Evolutionary conservation across 1,140 invertebrate species (phyloP).

Genomic region (Aphaenogaster floridana): DNA sequence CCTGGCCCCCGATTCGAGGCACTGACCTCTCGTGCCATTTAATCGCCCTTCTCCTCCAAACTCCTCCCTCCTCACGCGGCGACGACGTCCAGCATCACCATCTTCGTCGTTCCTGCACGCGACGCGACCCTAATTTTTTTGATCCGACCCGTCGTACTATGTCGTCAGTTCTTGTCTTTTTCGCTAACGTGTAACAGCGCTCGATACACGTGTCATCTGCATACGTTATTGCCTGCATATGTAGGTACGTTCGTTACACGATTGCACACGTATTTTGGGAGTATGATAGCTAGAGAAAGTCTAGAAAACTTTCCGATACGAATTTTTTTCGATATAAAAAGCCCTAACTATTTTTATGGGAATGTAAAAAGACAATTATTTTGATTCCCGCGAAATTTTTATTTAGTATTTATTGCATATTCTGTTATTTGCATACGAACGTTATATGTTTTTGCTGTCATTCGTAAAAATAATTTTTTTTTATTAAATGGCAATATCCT

Average conservation of each 20-base stretch:
- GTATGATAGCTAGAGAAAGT: slow-evolving; percentile 9
- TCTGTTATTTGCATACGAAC: background rate
- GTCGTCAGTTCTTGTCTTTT: slow-evolving; percentile 11
- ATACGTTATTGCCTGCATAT: background rate
- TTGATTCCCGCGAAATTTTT: slow-evolving; percentile 10
- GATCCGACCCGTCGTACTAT: background rate
- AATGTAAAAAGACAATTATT: slow-evolving; percentile 28
- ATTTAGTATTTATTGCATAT: slow-evolving; percentile 10
- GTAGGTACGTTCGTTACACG: slow-evolving; percentile 14
- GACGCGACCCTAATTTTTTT: slow-evolving; percentile 58
- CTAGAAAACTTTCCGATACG: slow-evolving; percentile 21
- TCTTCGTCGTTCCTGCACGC: slow-evolving; percentile 57
- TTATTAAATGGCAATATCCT: background rate
- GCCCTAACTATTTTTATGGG: slow-evolving; percentile 13
- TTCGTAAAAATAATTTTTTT: slow-evolving; percentile 20
- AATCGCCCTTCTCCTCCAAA: slow-evolving; percentile 77
- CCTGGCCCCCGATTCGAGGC: slow-evolving; percentile 84
- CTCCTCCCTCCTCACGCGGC: slow-evolving; percentile 49
- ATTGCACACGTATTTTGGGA: background rate
- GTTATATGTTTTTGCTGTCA: background rate
- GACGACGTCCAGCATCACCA: slow-evolving; percentile 30
- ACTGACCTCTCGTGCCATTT: slow-evolving; percentile 86
- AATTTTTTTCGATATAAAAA: slow-evolving; percentile 24
- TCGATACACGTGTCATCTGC: background rate
- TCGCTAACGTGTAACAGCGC: background rate